These are phyloP conservation scores for Hemistola chrysoprasaria DNA, from an alignment of 2,888 invertebrate species.

Conservation along the genomic window DNA sequence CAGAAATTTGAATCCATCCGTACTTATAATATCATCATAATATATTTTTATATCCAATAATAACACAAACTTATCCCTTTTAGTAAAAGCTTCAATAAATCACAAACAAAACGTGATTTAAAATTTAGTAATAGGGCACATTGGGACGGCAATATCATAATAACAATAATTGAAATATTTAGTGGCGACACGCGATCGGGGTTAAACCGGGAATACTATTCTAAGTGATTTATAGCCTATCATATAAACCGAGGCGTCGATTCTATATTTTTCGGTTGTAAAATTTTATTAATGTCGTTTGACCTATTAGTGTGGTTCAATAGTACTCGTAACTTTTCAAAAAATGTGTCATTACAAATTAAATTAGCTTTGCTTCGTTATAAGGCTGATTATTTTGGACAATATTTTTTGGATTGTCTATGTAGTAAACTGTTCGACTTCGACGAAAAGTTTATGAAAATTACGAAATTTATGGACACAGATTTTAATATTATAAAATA, in stretches of 20 bases:
- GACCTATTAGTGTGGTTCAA: conserved; percentile 26
- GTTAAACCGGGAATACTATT: conserved; percentile 45
- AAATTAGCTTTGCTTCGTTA: conserved; percentile 5
- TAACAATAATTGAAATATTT: conserved; percentile 70
- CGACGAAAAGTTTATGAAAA: no score
- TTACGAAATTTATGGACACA: no score
- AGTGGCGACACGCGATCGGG: conserved; percentile 59
- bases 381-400: neutral
- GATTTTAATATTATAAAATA: no score
- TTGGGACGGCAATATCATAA: conserved; percentile 52
- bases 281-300: conserved; percentile 30
- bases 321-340: conserved; percentile 10
- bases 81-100: conserved; percentile 33
- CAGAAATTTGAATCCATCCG: neutral
- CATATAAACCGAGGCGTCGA: conserved; percentile 29
- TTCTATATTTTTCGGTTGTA: conserved; percentile 30
- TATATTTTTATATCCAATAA: conserved; percentile 6
- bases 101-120: conserved; percentile 38
- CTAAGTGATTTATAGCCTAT: conserved; percentile 41
- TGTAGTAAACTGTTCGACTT: no score
- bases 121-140: conserved; percentile 46
- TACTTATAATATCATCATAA: conserved; percentile 1
- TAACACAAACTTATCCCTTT: conserved; percentile 9
- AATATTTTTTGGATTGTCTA: no score
- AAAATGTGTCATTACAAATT: conserved; percentile 11